A percentile compares a stretch with the other conserved stretches of the same genome.
Evolutionary conservation across 1,140 invertebrate species (phyloP).

Genomic region (Drosophila azteca): DNA sequence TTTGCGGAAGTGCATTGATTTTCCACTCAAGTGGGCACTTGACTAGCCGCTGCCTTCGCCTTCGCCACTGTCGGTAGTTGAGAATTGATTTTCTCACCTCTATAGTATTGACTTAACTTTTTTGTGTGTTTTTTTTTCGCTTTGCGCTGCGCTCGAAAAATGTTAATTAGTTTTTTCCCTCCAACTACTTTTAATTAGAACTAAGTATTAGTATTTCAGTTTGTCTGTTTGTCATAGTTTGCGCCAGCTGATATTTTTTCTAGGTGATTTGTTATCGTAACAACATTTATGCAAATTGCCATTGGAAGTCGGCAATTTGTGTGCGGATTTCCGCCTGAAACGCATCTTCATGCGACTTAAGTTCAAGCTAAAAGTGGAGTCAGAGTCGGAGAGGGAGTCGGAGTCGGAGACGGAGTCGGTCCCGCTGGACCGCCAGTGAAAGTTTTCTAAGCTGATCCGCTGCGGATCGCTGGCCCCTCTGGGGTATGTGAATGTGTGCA

Average conservation of each 20-base stretch:
- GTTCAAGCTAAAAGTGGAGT: slow-evolving; percentile 21
- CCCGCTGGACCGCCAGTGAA: slow-evolving; percentile 48
- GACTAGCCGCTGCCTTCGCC: slow-evolving; percentile 33
- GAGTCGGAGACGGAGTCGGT: slow-evolving; percentile 9
- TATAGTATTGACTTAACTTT: slow-evolving; percentile 39
- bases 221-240: slow-evolving; percentile 1
- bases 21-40: slow-evolving; percentile 78
- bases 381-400: neutral
- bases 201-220: slow-evolving; percentile 53
- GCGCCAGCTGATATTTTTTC: slow-evolving; percentile 20
- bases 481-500: neutral
- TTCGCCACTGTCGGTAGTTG: slow-evolving; percentile 12
- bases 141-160: slow-evolving; percentile 54
- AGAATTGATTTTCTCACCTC: slow-evolving; percentile 76
- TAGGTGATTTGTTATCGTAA: slow-evolving; percentile 64
- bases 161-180: slow-evolving; percentile 63
- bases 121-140: slow-evolving; percentile 15
- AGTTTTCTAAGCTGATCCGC: slow-evolving; percentile 69
- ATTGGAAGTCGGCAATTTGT: slow-evolving; percentile 64
- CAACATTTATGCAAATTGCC: slow-evolving; percentile 72
- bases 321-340: slow-evolving; percentile 63
- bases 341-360: slow-evolving; percentile 46
- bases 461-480: neutral
- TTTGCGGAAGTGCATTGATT: slow-evolving; percentile 80
- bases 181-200: slow-evolving; percentile 71